Evolutionary conservation across 2,888 invertebrate species (phyloP).

Genomic region (Tetropium fuscum): DNA sequence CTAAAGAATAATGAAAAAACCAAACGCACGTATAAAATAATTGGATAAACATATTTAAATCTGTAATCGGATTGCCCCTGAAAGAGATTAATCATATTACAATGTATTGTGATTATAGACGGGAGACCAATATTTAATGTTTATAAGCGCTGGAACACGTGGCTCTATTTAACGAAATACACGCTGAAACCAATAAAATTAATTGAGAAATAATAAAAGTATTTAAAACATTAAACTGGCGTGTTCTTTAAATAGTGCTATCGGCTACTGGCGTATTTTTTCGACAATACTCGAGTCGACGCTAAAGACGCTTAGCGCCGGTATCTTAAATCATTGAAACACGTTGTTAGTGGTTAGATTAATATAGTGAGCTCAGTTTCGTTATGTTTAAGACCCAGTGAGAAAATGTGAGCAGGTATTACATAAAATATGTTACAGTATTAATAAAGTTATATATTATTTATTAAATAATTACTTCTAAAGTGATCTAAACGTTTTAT

Average conservation of each 20-base stretch:
- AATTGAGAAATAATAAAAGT: constrained; percentile 29
- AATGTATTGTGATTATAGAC: too few relatives aligned
- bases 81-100: too few relatives aligned
- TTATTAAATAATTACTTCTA: too few relatives aligned
- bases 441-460: too few relatives aligned
- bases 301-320: constrained; percentile 56
- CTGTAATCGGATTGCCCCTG: too few relatives aligned
- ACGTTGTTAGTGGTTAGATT: constrained; percentile 51
- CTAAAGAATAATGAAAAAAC: too few relatives aligned
- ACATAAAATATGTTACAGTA: constrained; percentile 4
- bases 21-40: too few relatives aligned
- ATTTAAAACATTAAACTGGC: constrained; percentile 41
- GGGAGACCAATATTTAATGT: background rate
- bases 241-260: constrained; percentile 53
- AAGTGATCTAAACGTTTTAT: too few relatives aligned
- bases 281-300: constrained; percentile 51
- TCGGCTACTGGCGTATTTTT: constrained; percentile 38
- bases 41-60: too few relatives aligned
- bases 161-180: background rate
- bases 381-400: background rate
- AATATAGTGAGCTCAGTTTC: constrained; percentile 35
- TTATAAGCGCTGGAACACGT: background rate
- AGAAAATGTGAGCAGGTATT: constrained; percentile 5
- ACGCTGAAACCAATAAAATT: constrained; percentile 29
- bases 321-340: constrained; percentile 44